Conservation (phyloP, 1,140 invertebrate genomes). For the Atta cephalotes region DNA sequence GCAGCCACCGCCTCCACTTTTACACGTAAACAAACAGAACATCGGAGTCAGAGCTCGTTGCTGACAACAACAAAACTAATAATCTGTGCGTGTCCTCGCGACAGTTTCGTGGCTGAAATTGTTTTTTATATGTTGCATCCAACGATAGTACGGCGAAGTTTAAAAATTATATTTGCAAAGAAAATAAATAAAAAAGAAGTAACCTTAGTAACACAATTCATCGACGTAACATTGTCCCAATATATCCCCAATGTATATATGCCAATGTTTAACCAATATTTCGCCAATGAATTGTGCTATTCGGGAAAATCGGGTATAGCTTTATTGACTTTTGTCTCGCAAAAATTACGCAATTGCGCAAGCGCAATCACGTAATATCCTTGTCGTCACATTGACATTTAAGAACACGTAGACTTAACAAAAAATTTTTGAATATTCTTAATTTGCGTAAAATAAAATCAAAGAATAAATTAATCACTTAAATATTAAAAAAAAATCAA, state of each 20-base stretch:
- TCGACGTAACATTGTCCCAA: no score
- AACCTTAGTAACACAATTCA: no score
- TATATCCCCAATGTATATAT: no score
- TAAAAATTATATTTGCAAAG: conserved; percentile 1
- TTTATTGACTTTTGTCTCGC: neutral
- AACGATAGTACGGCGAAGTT: neutral
- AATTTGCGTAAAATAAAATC: conserved; percentile 10
- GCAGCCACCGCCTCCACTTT: conserved; percentile 85
- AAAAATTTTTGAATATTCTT: conserved; percentile 9
- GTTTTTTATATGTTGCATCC: neutral
- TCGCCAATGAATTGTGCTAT: no score
- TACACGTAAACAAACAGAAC: conserved; percentile 82
- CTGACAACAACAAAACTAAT: conserved; percentile 63
- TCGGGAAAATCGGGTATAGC: no score
- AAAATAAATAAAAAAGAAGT: neutral
- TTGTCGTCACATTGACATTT: conserved; percentile 55
- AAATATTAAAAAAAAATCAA: neutral
- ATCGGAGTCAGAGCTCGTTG: conserved; percentile 79
- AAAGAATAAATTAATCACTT: neutral
- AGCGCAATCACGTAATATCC: neutral
- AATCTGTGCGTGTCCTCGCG: conserved; percentile 16
- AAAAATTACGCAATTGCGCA: neutral
- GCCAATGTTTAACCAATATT: no score
- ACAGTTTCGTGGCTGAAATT: neutral
- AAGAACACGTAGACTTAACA: conserved; percentile 57